Percentiles rank a stretch among this genome's conserved stretches.
phyloP scores from a whole-genome alignment of 2,797 vertebrate genomes.

The Lophotriccus pileatus region DNA sequence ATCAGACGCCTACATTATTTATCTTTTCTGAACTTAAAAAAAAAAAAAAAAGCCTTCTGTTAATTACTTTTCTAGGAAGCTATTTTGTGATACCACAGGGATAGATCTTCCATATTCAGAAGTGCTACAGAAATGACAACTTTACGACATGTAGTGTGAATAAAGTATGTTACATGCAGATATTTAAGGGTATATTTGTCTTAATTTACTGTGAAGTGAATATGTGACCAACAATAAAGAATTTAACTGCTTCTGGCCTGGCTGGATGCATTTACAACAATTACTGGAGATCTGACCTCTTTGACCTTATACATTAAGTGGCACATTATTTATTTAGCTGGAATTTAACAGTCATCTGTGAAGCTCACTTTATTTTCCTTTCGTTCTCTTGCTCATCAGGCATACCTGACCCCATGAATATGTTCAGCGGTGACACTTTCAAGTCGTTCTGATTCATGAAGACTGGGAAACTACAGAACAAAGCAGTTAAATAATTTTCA shows the following conservation, averaged over 20 bases:
- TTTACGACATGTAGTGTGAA: slow-evolving; percentile 15
- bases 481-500: background rate
- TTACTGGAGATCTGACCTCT: slow-evolving; percentile 41
- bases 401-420: background rate
- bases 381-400: background rate
- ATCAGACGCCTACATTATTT: slow-evolving; percentile 64
- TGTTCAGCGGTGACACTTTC: background rate
- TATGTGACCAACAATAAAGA: slow-evolving; percentile 25
- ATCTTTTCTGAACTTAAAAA: slow-evolving; percentile 63
- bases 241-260: slow-evolving; percentile 19
- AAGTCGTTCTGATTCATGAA: background rate
- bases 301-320: slow-evolving; percentile 1
- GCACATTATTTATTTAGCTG: slow-evolving; percentile 58
- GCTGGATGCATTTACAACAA: background rate
- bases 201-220: slow-evolving; percentile 28
- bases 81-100: slow-evolving; percentile 59
- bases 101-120: slow-evolving; percentile 49
- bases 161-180: slow-evolving; percentile 15
- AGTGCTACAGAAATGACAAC: slow-evolving; percentile 24
- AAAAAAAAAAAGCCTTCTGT: slow-evolving; percentile 19
- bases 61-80: slow-evolving; percentile 76
- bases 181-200: slow-evolving; percentile 40
- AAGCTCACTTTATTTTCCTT: slow-evolving; percentile 24
- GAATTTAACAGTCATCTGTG: slow-evolving; percentile 51
- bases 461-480: background rate